Conservation (phyloP, 1,140 invertebrate genomes). For the Lanistes nyassanus region DNA sequence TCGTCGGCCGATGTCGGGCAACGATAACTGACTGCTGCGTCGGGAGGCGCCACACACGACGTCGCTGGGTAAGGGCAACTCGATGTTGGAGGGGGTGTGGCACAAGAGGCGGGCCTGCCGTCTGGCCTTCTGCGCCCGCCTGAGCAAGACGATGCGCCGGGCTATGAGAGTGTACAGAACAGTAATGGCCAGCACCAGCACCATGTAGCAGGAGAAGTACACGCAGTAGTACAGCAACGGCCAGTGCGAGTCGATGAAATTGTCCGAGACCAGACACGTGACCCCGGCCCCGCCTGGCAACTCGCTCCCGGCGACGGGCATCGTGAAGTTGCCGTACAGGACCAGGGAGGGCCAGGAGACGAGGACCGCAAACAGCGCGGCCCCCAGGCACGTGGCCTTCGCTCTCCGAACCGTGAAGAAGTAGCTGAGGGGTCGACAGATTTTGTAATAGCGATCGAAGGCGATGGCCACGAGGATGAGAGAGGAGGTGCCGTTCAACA, state of each 20-base stretch:
- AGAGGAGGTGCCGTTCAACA: slow-evolving; percentile 41
- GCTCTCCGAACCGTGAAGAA: slow-evolving; percentile 39
- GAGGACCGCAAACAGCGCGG: slow-evolving; percentile 30
- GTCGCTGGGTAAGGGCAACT: too few species aligned
- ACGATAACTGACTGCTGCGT: too few species aligned
- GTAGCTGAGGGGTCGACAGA: slow-evolving; percentile 42
- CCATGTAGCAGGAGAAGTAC: slow-evolving; percentile 23
- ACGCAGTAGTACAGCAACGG: slow-evolving; percentile 26
- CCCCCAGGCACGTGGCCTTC: slow-evolving; percentile 36
- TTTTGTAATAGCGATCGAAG: slow-evolving; percentile 52
- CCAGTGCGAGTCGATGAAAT: slow-evolving; percentile 13
- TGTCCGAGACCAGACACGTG: slow-evolving; percentile 25
- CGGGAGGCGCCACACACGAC: too few species aligned
- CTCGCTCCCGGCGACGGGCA: slow-evolving; percentile 18
- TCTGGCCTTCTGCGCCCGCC: slow-evolving; percentile 18
- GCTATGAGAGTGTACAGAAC: slow-evolving; percentile 31
- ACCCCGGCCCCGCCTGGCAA: slow-evolving; percentile 18
- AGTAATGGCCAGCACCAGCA: slow-evolving; percentile 25
- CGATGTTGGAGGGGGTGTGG: too few species aligned
- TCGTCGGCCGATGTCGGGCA: too few species aligned
- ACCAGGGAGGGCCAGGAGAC: slow-evolving; percentile 47
- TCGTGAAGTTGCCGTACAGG: slow-evolving; percentile 41
- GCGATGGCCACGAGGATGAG: slow-evolving; percentile 51
- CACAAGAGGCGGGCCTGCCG: neutral
- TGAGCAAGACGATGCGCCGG: slow-evolving; percentile 11